phyloP scores from a whole-genome alignment of 64 coral and sea anemone species.

The Stylophora pistillata region DNA sequence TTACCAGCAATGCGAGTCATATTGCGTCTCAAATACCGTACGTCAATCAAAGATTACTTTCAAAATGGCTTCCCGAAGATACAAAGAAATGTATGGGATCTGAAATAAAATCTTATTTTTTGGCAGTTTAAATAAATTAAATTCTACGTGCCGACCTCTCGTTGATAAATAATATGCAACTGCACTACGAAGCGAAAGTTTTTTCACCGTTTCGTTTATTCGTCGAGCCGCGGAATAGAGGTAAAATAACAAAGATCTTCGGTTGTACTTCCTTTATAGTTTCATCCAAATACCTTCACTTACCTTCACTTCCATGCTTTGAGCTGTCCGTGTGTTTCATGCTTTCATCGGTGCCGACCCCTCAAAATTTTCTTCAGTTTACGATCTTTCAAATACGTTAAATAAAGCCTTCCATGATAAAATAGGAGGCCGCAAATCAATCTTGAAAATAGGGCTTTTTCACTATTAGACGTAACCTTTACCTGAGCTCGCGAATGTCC shows the following conservation, averaged over 20 bases:
- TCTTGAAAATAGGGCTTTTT: conserved; percentile 1
- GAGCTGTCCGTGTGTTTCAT: not conserved
- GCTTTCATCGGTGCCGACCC: conserved; percentile 15
- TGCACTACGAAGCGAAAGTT: conserved; percentile 11
- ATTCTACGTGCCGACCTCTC: conserved; percentile 13
- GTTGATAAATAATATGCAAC: conserved; percentile 8
- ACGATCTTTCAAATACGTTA: conserved; percentile 14
- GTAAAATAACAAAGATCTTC: not conserved
- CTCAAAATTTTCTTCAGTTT: conserved; percentile 33
- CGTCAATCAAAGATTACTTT: not conserved
- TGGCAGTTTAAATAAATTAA: conserved; percentile 2
- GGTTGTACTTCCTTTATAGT: not conserved
- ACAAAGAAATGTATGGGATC: conserved; percentile 9
- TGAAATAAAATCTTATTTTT: not conserved
- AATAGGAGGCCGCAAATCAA: not conserved
- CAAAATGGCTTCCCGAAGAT: not conserved
- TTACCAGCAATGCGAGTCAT: too few relatives aligned
- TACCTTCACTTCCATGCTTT: conserved; percentile 16
- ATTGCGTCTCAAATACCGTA: too few relatives aligned
- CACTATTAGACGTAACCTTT: conserved; percentile 8
- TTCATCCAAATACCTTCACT: conserved; percentile 3
- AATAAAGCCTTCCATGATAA: conserved; percentile 10
- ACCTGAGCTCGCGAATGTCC: conserved; percentile 16
- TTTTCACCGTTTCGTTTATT: conserved; percentile 8
- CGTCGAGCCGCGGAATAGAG: not conserved